Conservation (phyloP, 2,888 invertebrate genomes). For the Baronia brevicornis region DNA sequence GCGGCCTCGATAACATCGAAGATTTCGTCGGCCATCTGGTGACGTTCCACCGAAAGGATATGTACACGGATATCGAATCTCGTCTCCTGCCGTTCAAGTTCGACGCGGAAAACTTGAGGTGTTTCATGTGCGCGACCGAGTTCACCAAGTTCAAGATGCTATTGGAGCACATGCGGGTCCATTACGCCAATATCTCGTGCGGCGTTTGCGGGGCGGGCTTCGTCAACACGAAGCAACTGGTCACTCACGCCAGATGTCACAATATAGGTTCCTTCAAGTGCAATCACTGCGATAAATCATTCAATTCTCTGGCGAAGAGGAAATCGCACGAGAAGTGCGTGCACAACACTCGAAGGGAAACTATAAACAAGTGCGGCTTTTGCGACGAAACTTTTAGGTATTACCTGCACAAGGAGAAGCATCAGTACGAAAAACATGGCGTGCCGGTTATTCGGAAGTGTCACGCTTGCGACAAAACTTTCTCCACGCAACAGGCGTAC, state of each 20-base stretch:
- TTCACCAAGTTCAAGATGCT: constrained; percentile 28
- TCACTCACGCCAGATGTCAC: constrained; percentile 17
- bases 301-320: constrained; percentile 35
- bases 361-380: constrained; percentile 40
- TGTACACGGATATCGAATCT: constrained; percentile 46
- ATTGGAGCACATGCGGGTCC: constrained; percentile 37
- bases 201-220: constrained; percentile 28
- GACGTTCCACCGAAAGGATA: constrained; percentile 29
- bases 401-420: constrained; percentile 23
- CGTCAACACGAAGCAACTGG: constrained; percentile 20
- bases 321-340: constrained; percentile 37
- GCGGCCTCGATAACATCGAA: constrained; percentile 30
- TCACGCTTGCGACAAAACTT: constrained; percentile 18
- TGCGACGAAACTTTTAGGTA: constrained; percentile 35
- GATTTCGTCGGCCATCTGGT: constrained; percentile 43
- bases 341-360: constrained; percentile 31
- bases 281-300: constrained; percentile 33
- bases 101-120: constrained; percentile 25
- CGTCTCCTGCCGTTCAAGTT: constrained; percentile 40
- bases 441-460: constrained; percentile 14
- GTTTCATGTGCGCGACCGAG: constrained; percentile 30
- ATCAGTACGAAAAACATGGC: constrained; percentile 27
- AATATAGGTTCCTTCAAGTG: constrained; percentile 29
- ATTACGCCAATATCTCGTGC: constrained; percentile 40
- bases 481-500: constrained; percentile 9